These are phyloP conservation scores for Leucoptera coffeella DNA, from an alignment of 2,888 invertebrate species.

Conservation along the genomic window DNA sequence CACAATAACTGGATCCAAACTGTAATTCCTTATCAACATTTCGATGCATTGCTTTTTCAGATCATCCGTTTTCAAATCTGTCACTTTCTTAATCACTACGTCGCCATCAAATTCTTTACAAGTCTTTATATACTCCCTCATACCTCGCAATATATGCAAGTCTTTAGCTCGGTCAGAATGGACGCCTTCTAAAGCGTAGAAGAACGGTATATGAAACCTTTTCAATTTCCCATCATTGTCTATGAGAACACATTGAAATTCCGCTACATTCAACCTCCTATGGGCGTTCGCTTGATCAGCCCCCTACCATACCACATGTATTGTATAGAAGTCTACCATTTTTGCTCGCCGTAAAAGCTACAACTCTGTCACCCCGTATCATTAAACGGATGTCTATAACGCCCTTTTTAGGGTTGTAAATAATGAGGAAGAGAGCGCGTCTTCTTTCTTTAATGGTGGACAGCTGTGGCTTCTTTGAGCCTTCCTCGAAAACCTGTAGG, in stretches of 20 bases:
- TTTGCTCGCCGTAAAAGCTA: slow-evolving; percentile 86
- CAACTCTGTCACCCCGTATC: slow-evolving; percentile 84
- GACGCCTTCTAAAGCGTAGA: slow-evolving; percentile 81
- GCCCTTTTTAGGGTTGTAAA: slow-evolving; percentile 90
- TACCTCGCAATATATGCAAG: slow-evolving; percentile 74
- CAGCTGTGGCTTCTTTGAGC: slow-evolving; percentile 31
- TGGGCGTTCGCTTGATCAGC: slow-evolving; percentile 50
- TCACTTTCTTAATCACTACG: slow-evolving; percentile 51
- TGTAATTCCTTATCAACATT: slow-evolving; percentile 60
- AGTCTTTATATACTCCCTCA: slow-evolving; percentile 58
- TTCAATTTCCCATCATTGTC: slow-evolving; percentile 79
- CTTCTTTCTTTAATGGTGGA: slow-evolving; percentile 42
- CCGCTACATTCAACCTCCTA: slow-evolving; percentile 54
- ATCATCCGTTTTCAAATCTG: slow-evolving; percentile 65
- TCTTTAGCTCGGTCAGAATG: slow-evolving; percentile 84
- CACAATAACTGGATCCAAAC: slow-evolving; percentile 56
- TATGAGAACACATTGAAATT: slow-evolving; percentile 71
- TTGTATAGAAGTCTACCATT: slow-evolving; percentile 75
- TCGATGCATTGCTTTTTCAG: slow-evolving; percentile 67
- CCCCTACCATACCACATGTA: slow-evolving; percentile 75
- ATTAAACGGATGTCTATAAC: slow-evolving; percentile 90
- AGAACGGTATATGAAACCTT: slow-evolving; percentile 83
- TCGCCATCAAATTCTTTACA: slow-evolving; percentile 33
- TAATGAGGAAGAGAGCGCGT: slow-evolving; percentile 76
- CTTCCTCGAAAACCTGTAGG: slow-evolving; percentile 37